phyloP scores from a whole-genome alignment of 2,888 invertebrate species.

The Cephus nigrinus region DNA sequence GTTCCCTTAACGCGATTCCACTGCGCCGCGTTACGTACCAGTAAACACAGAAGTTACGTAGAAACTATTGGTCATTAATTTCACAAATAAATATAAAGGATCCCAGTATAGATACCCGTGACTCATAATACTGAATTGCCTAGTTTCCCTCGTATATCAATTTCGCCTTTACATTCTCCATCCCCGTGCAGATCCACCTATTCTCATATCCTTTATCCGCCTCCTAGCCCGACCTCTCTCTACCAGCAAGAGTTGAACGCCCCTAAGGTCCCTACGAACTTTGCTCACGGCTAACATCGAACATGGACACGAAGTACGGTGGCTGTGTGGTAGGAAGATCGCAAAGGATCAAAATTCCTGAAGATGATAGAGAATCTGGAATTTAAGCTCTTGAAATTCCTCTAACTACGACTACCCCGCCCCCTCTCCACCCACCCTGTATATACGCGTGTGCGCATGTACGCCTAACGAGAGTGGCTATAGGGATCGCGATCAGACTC shows the following conservation, averaged over 20 bases:
- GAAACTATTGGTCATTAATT: slow-evolving; percentile 5
- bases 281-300: not conserved
- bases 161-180: not conserved
- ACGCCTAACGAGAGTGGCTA: not conserved
- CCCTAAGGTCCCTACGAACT: not conserved
- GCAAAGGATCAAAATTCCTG: not conserved
- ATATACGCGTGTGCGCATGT: not conserved
- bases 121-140: not conserved
- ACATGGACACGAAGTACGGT: not conserved
- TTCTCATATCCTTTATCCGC: not conserved
- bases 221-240: slow-evolving; percentile 10
- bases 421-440: too few relatives aligned
- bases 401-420: not conserved
- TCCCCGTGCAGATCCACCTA: not conserved
- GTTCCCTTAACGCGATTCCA: not conserved
- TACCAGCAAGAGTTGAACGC: slow-evolving; percentile 22
- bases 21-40: not conserved
- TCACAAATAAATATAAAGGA: slow-evolving; percentile 13
- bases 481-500: not conserved
- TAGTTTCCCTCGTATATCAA: not conserved
- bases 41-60: not conserved
- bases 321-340: not conserved
- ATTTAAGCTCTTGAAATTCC: not conserved
- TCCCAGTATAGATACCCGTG: not conserved
- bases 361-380: not conserved